Conservation (phyloP, 2,797 vertebrate genomes). For the Babyrousa celebensis region DNA sequence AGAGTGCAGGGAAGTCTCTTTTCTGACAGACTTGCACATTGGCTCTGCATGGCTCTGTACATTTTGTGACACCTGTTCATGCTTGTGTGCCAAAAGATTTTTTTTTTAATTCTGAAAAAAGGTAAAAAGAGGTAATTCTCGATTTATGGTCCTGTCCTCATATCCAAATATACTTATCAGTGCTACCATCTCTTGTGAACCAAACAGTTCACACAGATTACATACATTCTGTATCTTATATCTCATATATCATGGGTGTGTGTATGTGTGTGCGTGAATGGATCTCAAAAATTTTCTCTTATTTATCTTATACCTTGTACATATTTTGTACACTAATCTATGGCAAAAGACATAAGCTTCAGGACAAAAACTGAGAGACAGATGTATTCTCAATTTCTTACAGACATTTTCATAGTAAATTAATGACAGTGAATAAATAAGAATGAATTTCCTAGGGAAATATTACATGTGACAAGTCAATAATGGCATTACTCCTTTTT, state of each 20-base stretch:
- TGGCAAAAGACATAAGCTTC: not conserved
- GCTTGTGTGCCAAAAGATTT: constrained; percentile 78
- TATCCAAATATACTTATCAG: not conserved
- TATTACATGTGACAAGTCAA: not conserved
- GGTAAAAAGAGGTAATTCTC: not conserved
- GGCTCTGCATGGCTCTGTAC: constrained; percentile 79
- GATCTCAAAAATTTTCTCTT: not conserved
- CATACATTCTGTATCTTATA: not conserved
- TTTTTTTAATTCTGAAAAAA: not conserved
- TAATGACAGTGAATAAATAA: not conserved
- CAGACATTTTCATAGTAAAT: not conserved
- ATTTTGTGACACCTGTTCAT: constrained; percentile 87
- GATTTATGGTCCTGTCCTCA: not conserved
- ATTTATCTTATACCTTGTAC: not conserved
- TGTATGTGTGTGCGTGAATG: not conserved
- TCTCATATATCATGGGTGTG: accelerated
- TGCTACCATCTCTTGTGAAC: not conserved
- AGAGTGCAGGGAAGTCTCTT: constrained; percentile 86
- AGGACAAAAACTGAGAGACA: not conserved
- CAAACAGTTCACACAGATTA: not conserved
- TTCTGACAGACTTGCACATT: constrained; percentile 77
- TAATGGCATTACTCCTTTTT: not conserved
- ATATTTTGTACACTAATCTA: not conserved
- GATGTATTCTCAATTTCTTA: not conserved
- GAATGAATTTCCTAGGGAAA: not conserved